These are phyloP conservation scores for Thaleichthys pacificus DNA, from an alignment of 2,797 vertebrate genomes.

Conservation along the genomic window DNA sequence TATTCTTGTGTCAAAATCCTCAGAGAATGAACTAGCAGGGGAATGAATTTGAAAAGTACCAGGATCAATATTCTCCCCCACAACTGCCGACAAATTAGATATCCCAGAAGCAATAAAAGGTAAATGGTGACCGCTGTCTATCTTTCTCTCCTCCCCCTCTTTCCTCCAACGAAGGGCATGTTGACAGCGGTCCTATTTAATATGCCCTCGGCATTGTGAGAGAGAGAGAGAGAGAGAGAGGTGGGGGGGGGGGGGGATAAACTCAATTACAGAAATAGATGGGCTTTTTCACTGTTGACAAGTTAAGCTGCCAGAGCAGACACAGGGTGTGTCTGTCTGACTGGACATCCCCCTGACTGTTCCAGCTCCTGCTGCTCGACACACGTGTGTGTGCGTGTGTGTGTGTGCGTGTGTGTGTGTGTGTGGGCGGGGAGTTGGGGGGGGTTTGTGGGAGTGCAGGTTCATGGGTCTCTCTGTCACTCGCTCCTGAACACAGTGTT, in stretches of 20 bases:
- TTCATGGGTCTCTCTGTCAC: no score
- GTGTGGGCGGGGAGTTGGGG: no score
- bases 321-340: conserved; percentile 12
- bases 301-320: conserved; percentile 35
- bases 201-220: conserved; percentile 14
- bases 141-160: not conserved
- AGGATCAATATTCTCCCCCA: conserved; percentile 51
- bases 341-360: not conserved
- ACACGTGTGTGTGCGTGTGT: no score
- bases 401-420: no score
- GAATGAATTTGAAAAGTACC: conserved; percentile 36
- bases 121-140: not conserved
- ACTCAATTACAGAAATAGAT: conserved; percentile 33
- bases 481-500: no score
- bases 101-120: conserved; percentile 43
- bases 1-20: not conserved
- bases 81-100: conserved; percentile 43
- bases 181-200: conserved; percentile 43
- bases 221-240: not conserved
- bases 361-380: not conserved
- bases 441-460: no score
- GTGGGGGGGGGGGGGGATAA: conserved; percentile 11
- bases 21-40: conserved; percentile 27
- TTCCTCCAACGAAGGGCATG: conserved; percentile 11
- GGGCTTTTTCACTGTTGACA: conserved; percentile 30